Evolutionary conservation across 1,140 invertebrate species (phyloP).

Genomic region (Trachymyrmex cornetzi): DNA sequence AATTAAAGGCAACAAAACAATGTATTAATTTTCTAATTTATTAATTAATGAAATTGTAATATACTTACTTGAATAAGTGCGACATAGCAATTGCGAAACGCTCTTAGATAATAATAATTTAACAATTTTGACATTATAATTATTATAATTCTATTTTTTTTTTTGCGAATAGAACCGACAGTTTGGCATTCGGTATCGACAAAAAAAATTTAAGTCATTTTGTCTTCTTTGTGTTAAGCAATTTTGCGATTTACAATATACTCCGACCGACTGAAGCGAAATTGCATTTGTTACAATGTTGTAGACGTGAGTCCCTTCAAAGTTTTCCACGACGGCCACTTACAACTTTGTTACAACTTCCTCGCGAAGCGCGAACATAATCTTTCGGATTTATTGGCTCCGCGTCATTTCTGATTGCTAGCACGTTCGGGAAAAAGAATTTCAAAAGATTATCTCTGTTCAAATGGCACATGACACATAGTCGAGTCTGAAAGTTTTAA

Average conservation of each 20-base stretch:
- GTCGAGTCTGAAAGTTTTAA: constrained; percentile 39
- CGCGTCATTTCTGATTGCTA: constrained; percentile 45
- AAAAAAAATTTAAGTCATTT: background rate
- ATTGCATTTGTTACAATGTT: constrained; percentile 72
- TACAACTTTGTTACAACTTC: constrained; percentile 74
- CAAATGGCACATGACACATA: constrained; percentile 3
- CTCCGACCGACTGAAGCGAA: constrained; percentile 57
- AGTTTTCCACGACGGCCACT: constrained; percentile 69
- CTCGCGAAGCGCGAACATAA: constrained; percentile 59
- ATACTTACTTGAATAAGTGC: background rate
- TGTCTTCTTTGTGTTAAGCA: constrained; percentile 51
- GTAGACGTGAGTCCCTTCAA: constrained; percentile 62
- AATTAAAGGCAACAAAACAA: background rate
- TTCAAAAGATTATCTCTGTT: constrained; percentile 35
- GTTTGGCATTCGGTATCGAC: background rate
- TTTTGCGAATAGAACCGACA: background rate
- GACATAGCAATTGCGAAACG: background rate
- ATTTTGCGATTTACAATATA: constrained; percentile 69
- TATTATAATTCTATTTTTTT: background rate
- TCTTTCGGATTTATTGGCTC: constrained; percentile 69
- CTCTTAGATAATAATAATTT: background rate
- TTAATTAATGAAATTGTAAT: constrained; percentile 15
- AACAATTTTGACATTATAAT: background rate
- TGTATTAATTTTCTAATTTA: background rate
- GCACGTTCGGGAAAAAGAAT: constrained; percentile 31